Percentiles rank a stretch among this genome's conserved stretches.
Evolutionary conservation across 2,113 vertebrate species (phyloP).

Genomic region (Grallaria varia): DNA sequence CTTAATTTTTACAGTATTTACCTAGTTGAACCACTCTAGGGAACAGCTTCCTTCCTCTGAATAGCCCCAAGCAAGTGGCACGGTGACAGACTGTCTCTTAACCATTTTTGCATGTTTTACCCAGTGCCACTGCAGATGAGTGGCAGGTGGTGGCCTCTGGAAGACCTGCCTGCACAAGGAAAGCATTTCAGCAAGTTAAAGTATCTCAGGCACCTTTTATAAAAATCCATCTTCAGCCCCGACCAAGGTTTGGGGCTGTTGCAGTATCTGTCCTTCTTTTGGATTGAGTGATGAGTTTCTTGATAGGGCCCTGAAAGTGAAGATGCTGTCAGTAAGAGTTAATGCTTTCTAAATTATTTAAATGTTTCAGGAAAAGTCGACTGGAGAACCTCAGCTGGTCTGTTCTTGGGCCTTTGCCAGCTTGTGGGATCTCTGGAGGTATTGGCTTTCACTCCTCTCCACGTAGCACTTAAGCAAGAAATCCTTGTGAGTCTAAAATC

Average conservation of each 20-base stretch:
- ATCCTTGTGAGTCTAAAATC: background rate
- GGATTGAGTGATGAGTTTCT: background rate
- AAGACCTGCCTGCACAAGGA: background rate
- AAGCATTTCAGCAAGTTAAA: background rate
- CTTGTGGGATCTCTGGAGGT: conserved; percentile 21
- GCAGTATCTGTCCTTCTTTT: background rate
- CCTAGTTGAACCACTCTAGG: background rate
- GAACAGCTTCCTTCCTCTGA: background rate
- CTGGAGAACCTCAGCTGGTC: background rate
- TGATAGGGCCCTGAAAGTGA: background rate
- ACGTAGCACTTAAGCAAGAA: background rate
- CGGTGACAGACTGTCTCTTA: background rate
- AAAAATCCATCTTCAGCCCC: background rate
- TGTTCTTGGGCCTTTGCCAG: conserved; percentile 23
- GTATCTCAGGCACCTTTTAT: background rate
- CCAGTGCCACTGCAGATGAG: background rate
- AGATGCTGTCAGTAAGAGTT: conserved; percentile 41
- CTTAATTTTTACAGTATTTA: background rate
- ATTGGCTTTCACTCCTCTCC: background rate
- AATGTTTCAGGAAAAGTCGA: conserved; percentile 19
- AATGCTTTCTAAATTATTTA: conserved; percentile 57
- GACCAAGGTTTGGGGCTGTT: background rate
- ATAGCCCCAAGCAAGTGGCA: background rate
- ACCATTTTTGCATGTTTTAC: background rate
- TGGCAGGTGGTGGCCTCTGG: conserved; percentile 10